Conservation (phyloP, 2,888 invertebrate genomes). For the Melieria crassipennis region DNA sequence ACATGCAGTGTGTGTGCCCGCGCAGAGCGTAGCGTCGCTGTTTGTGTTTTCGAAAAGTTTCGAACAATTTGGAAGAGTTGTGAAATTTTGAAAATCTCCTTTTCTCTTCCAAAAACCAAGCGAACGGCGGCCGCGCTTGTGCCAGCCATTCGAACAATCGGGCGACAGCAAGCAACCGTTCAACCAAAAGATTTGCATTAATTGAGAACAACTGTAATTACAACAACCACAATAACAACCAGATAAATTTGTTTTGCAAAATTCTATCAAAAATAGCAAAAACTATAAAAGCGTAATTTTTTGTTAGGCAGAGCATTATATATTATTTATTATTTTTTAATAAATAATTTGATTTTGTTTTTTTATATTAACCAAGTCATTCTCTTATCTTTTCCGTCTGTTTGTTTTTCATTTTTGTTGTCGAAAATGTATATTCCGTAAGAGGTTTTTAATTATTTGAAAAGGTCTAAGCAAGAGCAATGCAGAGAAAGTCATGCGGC, state of each 20-base stretch:
- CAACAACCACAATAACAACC: conserved; percentile 38
- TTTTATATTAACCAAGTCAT: conserved; percentile 48
- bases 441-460: too few relatives aligned
- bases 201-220: conserved; percentile 47
- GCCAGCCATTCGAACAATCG: conserved; percentile 10
- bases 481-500: too few relatives aligned
- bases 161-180: conserved; percentile 30
- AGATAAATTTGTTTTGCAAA: conserved; percentile 30
- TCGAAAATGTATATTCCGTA: background rate
- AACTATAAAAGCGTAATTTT: conserved; percentile 40
- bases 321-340: conserved; percentile 59
- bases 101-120: background rate
- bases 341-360: conserved; percentile 57
- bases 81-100: conserved; percentile 16
- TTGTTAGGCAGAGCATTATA: conserved; percentile 51
- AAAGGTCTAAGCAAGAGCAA: too few relatives aligned
- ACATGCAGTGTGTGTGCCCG: conserved; percentile 18
- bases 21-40: background rate
- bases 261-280: conserved; percentile 42
- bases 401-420: conserved; percentile 26
- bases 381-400: conserved; percentile 29
- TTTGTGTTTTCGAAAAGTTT: background rate
- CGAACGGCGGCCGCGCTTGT: background rate
- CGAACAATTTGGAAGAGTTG: background rate
- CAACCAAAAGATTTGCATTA: conserved; percentile 31